Percentiles rank a stretch among this genome's conserved stretches.
These are phyloP conservation scores for Eurypyga helias DNA, from an alignment of 2,113 vertebrate genomes.

Conservation along the genomic window DNA sequence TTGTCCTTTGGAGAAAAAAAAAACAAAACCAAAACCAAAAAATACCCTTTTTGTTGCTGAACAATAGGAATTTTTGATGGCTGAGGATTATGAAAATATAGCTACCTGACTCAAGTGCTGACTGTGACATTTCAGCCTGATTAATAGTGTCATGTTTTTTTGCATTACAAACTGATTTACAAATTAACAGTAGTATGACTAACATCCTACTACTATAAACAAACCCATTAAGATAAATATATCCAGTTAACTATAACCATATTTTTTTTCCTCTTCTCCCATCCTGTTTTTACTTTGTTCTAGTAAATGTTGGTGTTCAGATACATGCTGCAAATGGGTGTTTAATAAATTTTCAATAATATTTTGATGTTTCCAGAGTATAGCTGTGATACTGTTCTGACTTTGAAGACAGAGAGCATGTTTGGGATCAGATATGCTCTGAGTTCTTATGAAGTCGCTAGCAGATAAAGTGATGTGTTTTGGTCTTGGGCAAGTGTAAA, in stretches of 20 bases:
- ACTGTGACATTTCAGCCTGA: not conserved
- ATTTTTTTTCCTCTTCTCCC: not conserved
- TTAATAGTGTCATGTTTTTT: not conserved
- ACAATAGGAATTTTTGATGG: not conserved
- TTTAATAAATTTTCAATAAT: not conserved
- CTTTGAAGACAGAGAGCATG: not conserved
- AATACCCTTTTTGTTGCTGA: not conserved
- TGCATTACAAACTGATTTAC: not conserved
- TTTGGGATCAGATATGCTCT: not conserved
- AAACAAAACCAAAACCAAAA: too few species aligned
- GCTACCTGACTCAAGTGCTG: slow-evolving; percentile 13
- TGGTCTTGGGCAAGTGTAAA: not conserved
- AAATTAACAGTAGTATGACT: not conserved
- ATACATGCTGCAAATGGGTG: not conserved
- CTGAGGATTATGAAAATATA: not conserved
- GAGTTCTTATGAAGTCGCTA: not conserved
- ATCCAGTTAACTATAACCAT: not conserved
- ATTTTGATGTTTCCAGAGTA: not conserved
- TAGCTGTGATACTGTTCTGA: accelerated
- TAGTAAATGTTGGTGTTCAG: not conserved
- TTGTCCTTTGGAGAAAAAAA: not conserved
- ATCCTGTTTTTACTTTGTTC: not conserved
- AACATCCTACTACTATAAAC: not conserved
- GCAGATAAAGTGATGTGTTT: not conserved
- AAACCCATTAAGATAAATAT: slow-evolving; percentile 5